Base-by-base conservation (phyloP, 2,113 vertebrate genomes). In the Salvelinus sp. region DNA sequence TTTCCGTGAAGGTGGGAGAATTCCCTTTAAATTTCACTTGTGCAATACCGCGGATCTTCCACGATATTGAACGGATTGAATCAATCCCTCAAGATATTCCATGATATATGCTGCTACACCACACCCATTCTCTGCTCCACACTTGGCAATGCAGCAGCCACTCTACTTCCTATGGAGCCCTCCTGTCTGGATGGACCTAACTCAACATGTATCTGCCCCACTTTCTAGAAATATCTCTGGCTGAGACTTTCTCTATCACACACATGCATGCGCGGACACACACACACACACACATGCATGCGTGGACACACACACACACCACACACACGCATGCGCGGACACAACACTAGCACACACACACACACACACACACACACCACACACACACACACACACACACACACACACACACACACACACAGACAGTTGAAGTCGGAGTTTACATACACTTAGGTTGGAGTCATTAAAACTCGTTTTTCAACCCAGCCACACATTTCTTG, bases 211-310 rank as follows among this genome's bases (percentile, higher is more conserved):
- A 87, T 89, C 85, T 91, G 92, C 80, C 90, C 91, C 91, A 92
- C 90, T 92, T 93, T 92, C 93, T 93, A 94, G 86, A 83, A 90
- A 91, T 93, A 87, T 10, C 73, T 23, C 33, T 38, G 22, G 5
- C 4, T 33, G 25, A 28, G 10, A 14, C 48, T 28, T 16, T 33
- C 48, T 28, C 54, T 22, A 30, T 28, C 23, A 14, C 27, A 25
- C 20, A 58, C 27, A 28, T 13, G 2, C 20, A 54, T 7, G 50
- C 64, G n/a, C 54, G 13, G 48, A 48, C 23, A 68, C 44, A 58
- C 73, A 9, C 13, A 68, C 47, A 44, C 54, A 68, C 20, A n/a
- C 4, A 25, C 58, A 72, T 48, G 30, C 60, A 80, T 22, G 70
- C 75, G 60, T 63, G 44, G 3, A 28, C 28, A 28, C 28, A 28